Percentiles rank a stretch among this genome's conserved stretches.
Evolutionary conservation across 2,797 vertebrate species (phyloP).

Genomic region (Macropus fuliginosus): DNA sequence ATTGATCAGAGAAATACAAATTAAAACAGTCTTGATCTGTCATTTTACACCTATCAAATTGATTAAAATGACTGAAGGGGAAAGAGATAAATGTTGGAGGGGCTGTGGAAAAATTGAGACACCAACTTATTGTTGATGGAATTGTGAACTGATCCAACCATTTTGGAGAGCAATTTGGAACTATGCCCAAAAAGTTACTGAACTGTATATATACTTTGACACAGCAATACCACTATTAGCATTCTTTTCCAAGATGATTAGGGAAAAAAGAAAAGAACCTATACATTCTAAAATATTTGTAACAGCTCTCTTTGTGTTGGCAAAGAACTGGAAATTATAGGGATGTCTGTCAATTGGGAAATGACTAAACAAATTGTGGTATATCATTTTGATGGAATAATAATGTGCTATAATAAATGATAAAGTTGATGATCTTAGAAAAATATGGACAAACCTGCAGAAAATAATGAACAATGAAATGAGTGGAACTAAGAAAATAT

Average conservation of each 20-base stretch:
- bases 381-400: background rate
- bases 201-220: background rate
- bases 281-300: background rate
- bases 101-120: background rate
- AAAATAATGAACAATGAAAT: background rate
- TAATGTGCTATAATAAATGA: background rate
- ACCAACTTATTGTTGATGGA: background rate
- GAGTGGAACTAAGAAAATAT: background rate
- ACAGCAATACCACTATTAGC: background rate
- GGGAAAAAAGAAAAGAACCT: background rate
- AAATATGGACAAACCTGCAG: background rate
- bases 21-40: background rate
- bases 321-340: background rate
- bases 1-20: background rate
- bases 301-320: background rate
- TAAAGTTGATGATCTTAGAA: background rate
- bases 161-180: background rate
- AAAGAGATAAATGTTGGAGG: background rate
- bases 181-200: background rate
- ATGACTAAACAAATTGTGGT: background rate
- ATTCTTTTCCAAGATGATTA: background rate
- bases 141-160: background rate
- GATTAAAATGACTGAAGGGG: background rate
- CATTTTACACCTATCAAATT: background rate
- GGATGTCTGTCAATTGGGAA: background rate